Evolutionary conservation across 2,797 vertebrate species (phyloP), one percentile per base, ranked within the genome.

Genomic region (Oreochromis mossambicus): DNA sequence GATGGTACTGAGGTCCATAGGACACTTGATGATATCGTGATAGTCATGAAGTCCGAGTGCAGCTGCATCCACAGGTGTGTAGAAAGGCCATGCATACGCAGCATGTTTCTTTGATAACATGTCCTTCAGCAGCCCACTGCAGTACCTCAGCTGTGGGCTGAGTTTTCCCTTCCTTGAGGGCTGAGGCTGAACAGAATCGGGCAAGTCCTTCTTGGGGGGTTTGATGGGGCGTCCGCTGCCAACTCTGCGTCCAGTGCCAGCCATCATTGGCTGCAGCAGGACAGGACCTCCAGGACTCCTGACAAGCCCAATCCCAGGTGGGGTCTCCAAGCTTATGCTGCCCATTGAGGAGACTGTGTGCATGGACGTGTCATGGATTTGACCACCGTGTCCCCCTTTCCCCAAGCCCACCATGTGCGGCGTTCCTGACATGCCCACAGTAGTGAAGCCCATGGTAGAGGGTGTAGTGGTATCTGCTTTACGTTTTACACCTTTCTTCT

Each of bases 381-480:
- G 95, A 5, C 95, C 95, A 2, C 95, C 94, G 4, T 96, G 95
- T 54, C 94, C 94, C 24, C 96, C 96, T 82, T 98, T 97, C 55
- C 95, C 96, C 88, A 96, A 81, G 17, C 96, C 96, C 50, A 95
- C 95, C 91, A 98, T 97, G 76, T 97, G 97, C 0, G 96, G 92
- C 5, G 89, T 66, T 51, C 85, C 91, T 0, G 92, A 89, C 82
- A 96, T 81, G 48, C 93, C 93, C 50, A 95, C 91, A 3, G 92
- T 87, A 2, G 92, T 88, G 55, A 98, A 96, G 50, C 97, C 96
- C 12, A 97, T 96, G 83, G 97, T 97, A 58, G 97, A 98, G 21
- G 98, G 98, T 2, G 98, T 99, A 83, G 98, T 98, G 77, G 98
- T 99, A 93, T 99, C 98, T 0, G 98, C 98, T 96, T 99, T 99